Conservation (phyloP, 2,797 vertebrate species). For the Meda fulgida region DNA sequence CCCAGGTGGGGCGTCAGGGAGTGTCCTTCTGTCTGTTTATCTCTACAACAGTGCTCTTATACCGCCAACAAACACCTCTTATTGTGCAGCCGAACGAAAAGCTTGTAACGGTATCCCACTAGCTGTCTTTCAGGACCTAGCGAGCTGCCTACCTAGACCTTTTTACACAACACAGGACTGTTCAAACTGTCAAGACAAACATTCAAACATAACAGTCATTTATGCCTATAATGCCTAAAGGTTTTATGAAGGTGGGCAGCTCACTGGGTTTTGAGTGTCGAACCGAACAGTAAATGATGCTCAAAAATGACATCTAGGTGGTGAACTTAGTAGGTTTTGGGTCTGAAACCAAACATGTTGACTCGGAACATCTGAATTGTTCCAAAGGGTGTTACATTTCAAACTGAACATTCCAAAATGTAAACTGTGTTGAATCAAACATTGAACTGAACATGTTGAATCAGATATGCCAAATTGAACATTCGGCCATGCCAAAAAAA, state of each 20-base stretch:
- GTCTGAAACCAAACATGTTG: not conserved
- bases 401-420: not conserved
- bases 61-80: not conserved
- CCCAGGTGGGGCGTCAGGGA: not conserved
- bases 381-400: not conserved
- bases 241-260: not conserved
- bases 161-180: not conserved
- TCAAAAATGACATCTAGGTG: not conserved
- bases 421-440: not conserved
- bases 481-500: not conserved
- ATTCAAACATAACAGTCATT: not conserved
- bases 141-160: not conserved
- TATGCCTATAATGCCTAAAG: not conserved
- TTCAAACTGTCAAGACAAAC: not conserved
- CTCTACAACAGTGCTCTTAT: constrained; percentile 1
- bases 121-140: not conserved
- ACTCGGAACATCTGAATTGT: not conserved
- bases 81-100: not conserved
- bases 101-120: not conserved
- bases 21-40: constrained; percentile 12
- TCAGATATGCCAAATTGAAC: not conserved
- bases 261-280: not conserved
- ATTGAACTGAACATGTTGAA: not conserved
- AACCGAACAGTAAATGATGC: not conserved
- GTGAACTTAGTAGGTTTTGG: not conserved